Conservation (phyloP, 2,888 invertebrate species). For the Stenichneumon culpator region DNA sequence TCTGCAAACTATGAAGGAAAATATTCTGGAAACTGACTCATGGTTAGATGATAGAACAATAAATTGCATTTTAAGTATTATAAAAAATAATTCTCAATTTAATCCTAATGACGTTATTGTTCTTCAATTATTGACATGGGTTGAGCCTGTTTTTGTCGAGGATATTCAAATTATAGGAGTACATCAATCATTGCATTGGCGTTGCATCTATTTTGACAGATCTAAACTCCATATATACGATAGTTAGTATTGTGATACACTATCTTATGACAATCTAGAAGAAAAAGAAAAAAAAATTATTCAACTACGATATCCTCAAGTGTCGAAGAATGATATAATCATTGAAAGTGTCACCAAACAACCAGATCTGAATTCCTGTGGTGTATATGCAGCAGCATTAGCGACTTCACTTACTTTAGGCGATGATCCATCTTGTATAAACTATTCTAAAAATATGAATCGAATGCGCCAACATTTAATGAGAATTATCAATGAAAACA, state of each 20-base stretch:
- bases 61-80: slow-evolving; percentile 30
- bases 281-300: background rate
- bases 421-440: too few species aligned
- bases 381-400: slow-evolving; percentile 38
- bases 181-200: slow-evolving; percentile 34
- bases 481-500: slow-evolving; percentile 25
- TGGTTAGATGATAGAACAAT: slow-evolving; percentile 33
- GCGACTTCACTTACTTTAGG: slow-evolving; percentile 9
- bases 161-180: slow-evolving; percentile 34
- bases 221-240: slow-evolving; percentile 8
- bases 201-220: slow-evolving; percentile 28
- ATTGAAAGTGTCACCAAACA: slow-evolving; percentile 38
- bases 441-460: too few species aligned
- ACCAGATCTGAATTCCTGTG: slow-evolving; percentile 32
- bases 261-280: too few species aligned
- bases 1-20: slow-evolving; percentile 18
- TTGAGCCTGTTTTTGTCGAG: slow-evolving; percentile 8
- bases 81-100: slow-evolving; percentile 27
- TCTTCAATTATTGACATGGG: slow-evolving; percentile 30
- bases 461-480: slow-evolving; percentile 12
- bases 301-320: slow-evolving; percentile 26
- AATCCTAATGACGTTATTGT: slow-evolving; percentile 25
- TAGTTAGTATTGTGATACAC: slow-evolving; percentile 10
- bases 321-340: slow-evolving; percentile 21
- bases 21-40: slow-evolving; percentile 22